Evolutionary conservation across 2,888 invertebrate species (phyloP), one percentile per base, ranked within the genome.

Genomic region (Endotricha flammealis): DNA sequence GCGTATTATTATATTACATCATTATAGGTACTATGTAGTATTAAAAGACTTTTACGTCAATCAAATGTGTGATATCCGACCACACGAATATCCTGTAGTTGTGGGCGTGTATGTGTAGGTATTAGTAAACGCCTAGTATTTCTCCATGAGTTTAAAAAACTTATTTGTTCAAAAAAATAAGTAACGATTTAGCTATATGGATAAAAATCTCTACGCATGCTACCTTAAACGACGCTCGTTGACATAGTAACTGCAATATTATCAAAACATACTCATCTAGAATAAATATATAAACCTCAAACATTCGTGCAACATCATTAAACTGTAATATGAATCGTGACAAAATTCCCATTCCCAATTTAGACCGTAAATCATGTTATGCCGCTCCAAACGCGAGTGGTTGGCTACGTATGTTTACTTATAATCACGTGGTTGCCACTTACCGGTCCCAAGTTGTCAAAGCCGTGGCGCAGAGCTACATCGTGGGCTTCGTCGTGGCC

Each of bases 361-460:
- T 38, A 33, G 33, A 16, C 16, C 29, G 46, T 51, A 53, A 53
- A 54, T 49, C 47, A 44, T 57, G 44, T 55, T 50, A 48, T 45
- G 49, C 34, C 37, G 44, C 39, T 42, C 32, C 46, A 54, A 55
- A 50, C 52, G 35, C 34, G 43, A 16, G 41, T 39, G 46, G 47
- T 50, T 44, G 47, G 54, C 50, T 61, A 56, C 49, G 53, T 72
- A 67, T 83, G 82, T 82, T 85, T 83, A 81, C 80, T 53, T 73
- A 63, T 55, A 57, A 72, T 81, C 85, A 85, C 85, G 82, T 85
- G 82, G 68, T 53, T 45, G 25, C 13, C 49, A 91, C 96, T 93
- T 83, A 99, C 98, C 91, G 96, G 92, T 73, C 97, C 96, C 55
- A 97, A 90, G 85, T 94, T 97, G 69, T 95, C 92, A 88, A 99